Conservation (phyloP, 2,113 vertebrate species). For the Cricetomys ansorgei region DNA sequence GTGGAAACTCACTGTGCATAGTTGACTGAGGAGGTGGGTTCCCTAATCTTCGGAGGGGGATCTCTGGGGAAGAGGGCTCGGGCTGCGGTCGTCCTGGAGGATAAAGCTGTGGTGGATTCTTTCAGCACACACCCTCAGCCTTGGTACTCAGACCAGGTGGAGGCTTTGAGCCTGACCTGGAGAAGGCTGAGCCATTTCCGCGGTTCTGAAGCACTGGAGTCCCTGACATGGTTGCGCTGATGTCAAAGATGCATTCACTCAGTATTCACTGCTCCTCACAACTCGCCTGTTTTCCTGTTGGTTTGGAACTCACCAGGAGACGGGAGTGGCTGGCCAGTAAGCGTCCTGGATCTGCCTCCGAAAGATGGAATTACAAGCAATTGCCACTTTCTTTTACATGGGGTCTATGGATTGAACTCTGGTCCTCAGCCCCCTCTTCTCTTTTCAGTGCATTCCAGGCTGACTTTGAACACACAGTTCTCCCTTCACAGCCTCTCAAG, state of each 20-base stretch:
- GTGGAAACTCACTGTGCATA: neutral
- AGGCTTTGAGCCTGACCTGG: neutral
- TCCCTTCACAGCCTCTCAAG: neutral
- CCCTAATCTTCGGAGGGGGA: neutral
- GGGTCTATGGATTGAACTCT: neutral
- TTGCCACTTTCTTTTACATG: neutral
- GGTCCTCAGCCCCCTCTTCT: neutral
- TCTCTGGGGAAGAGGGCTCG: neutral
- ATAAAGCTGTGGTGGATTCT: neutral
- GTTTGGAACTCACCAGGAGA: neutral
- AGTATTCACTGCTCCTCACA: neutral
- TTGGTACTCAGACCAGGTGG: neutral
- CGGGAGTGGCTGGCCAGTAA: neutral
- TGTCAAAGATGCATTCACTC: neutral
- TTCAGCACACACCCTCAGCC: neutral
- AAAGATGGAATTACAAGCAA: neutral
- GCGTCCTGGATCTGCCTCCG: neutral
- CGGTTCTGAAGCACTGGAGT: neutral
- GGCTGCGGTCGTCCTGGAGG: neutral
- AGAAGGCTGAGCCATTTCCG: neutral
- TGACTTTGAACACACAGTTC: neutral
- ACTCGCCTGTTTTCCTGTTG: neutral
- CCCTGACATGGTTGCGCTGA: neutral
- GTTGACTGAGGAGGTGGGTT: neutral
- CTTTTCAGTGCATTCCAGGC: neutral